Evolutionary conservation across 2,888 invertebrate species (phyloP).

Genomic region (Serrognathus titanus): DNA sequence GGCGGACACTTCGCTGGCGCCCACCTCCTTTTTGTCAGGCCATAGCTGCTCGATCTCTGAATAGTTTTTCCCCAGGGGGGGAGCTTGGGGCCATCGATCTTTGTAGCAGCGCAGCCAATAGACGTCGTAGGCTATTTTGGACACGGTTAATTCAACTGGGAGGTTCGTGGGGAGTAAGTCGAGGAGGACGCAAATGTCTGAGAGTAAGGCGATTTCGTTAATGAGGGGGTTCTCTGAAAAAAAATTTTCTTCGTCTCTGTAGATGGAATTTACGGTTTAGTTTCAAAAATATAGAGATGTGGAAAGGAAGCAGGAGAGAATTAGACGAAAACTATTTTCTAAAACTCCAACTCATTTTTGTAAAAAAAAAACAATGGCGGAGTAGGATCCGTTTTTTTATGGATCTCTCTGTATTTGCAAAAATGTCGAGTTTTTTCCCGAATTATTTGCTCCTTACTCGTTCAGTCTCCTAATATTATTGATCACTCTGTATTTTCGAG

Average conservation of each 20-base stretch:
- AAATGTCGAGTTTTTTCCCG: too few species aligned
- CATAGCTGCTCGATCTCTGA: conserved; percentile 13
- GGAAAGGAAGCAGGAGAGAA: too few species aligned
- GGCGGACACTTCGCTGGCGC: neutral
- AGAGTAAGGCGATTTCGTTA: conserved; percentile 32
- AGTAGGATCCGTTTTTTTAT: too few species aligned
- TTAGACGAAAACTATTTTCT: too few species aligned
- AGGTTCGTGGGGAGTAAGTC: conserved; percentile 37
- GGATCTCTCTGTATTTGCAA: too few species aligned
- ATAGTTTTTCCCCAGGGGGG: conserved; percentile 20
- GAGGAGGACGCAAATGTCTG: conserved; percentile 35
- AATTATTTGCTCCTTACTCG: too few species aligned
- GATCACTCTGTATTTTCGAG: too few species aligned
- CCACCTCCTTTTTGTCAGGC: conserved; percentile 2
- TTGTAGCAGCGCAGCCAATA: conserved; percentile 42
- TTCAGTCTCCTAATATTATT: too few species aligned
- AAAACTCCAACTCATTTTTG: too few species aligned
- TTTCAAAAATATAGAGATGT: too few species aligned
- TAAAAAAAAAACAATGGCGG: too few species aligned
- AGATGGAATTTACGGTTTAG: too few species aligned
- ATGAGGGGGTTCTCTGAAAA: conserved; percentile 34
- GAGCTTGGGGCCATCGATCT: conserved; percentile 36
- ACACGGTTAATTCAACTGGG: conserved; percentile 35
- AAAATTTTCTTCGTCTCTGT: neutral
- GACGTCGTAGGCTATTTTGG: conserved; percentile 36